Conservation (phyloP, 2,888 invertebrate genomes). For the Ophion ventricosus region DNA sequence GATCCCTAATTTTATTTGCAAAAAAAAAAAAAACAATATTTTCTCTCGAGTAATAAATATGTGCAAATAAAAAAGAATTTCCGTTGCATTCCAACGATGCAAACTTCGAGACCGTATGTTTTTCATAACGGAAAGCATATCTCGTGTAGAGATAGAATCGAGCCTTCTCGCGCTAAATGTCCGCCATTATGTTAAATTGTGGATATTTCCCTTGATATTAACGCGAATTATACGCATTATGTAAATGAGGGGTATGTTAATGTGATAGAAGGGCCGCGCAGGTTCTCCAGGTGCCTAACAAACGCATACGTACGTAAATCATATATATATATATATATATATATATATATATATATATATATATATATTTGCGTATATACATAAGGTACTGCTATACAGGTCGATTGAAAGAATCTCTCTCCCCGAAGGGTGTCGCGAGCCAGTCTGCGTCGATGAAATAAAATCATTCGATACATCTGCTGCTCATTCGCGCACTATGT, state of each 20-base stretch:
- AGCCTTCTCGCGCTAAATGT: slow-evolving; percentile 76
- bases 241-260: slow-evolving; percentile 82
- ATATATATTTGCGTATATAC: slow-evolving; percentile 39
- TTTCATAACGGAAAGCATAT: too few species aligned
- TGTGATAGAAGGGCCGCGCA: slow-evolving; percentile 67
- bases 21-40: too few species aligned
- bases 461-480: too few species aligned
- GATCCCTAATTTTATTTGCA: too few species aligned
- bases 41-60: too few species aligned
- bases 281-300: slow-evolving; percentile 26
- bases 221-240: slow-evolving; percentile 83
- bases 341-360: slow-evolving; percentile 28
- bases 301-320: neutral
- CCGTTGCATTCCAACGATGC: too few species aligned
- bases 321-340: slow-evolving; percentile 32
- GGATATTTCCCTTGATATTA: slow-evolving; percentile 83
- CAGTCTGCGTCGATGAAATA: too few species aligned
- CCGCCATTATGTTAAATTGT: slow-evolving; percentile 82
- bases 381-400: neutral
- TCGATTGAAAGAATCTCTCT: neutral
- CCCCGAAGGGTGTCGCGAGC: too few species aligned
- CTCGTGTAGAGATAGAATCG: slow-evolving; percentile 73
- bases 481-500: too few species aligned
- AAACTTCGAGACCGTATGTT: too few species aligned
- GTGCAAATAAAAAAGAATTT: too few species aligned